Conservation (phyloP, 1,140 invertebrate genomes). For the Theocolax elegans region DNA sequence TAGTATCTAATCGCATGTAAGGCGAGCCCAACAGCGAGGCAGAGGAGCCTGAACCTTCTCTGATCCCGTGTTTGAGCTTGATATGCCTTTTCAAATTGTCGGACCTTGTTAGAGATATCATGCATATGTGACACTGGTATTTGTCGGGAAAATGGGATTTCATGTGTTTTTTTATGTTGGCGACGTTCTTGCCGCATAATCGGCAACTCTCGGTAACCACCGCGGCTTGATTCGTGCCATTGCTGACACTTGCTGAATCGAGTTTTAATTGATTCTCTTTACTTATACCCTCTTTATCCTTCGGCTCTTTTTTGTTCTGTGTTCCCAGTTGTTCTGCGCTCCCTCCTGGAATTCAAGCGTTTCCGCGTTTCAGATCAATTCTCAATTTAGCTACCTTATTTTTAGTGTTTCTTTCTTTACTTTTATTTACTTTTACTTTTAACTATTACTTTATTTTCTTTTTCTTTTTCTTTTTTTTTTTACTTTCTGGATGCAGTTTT, state of each 20-base stretch:
- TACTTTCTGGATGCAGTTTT: slow-evolving; percentile 43
- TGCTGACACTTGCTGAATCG: slow-evolving; percentile 43
- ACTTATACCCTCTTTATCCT: slow-evolving; percentile 62
- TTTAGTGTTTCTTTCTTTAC: neutral
- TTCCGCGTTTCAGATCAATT: slow-evolving; percentile 35
- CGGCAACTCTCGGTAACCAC: slow-evolving; percentile 59
- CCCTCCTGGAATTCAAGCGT: slow-evolving; percentile 67
- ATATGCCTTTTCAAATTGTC: slow-evolving; percentile 68
- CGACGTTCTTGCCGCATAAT: slow-evolving; percentile 65
- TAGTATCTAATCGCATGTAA: slow-evolving; percentile 62
- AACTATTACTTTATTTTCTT: too few species aligned
- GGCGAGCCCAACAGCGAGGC: slow-evolving; percentile 53
- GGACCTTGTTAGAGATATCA: slow-evolving; percentile 67
- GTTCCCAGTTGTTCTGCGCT: slow-evolving; percentile 11
- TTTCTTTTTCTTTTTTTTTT: slow-evolving; percentile 23
- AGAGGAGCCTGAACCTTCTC: slow-evolving; percentile 50
- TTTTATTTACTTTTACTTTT: too few species aligned
- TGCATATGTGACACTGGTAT: slow-evolving; percentile 66
- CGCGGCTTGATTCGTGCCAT: neutral
- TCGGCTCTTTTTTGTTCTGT: slow-evolving; percentile 34
- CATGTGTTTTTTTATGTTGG: slow-evolving; percentile 68
- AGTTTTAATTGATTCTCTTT: slow-evolving; percentile 63
- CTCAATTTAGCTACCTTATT: too few species aligned
- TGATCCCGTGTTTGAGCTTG: slow-evolving; percentile 65
- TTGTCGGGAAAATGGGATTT: slow-evolving; percentile 67